A percentile compares a stretch with the other conserved stretches of the same genome.
Conservation (phyloP, 2,797 vertebrate species). For the Sebastes kiyomatsui region DNA sequence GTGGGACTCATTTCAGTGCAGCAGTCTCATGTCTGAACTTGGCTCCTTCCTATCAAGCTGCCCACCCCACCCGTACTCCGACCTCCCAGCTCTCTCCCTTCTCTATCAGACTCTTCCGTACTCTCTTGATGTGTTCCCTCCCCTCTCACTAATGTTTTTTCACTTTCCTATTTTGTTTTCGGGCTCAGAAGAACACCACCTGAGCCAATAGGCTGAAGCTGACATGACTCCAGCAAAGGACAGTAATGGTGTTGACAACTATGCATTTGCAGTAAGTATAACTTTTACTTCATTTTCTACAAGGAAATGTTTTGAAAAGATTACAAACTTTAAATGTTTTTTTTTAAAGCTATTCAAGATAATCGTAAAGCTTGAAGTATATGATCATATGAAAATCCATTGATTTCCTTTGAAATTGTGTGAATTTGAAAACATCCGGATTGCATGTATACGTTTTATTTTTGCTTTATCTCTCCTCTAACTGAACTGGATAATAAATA, state of each 20-base stretch:
- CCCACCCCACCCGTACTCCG: not conserved
- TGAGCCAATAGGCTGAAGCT: constrained; percentile 20
- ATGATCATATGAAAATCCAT: not conserved
- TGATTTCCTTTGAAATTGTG: not conserved
- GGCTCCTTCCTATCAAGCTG: not conserved
- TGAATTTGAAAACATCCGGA: not conserved
- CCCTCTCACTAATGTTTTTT: constrained; percentile 13
- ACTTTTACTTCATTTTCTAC: not conserved
- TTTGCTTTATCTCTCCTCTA: not conserved
- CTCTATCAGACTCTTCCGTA: constrained; percentile 3
- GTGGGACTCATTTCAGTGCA: constrained; percentile 66
- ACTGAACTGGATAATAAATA: not conserved
- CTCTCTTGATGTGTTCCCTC: constrained; percentile 14
- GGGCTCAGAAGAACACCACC: constrained; percentile 13
- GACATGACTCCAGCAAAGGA: constrained; percentile 81
- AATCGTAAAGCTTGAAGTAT: not conserved
- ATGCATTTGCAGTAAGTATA: constrained; percentile 86
- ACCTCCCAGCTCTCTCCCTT: not conserved
- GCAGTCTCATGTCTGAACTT: constrained; percentile 64
- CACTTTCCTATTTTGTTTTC: constrained; percentile 27
- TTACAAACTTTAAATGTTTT: not conserved
- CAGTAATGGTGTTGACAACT: constrained; percentile 81
- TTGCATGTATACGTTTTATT: not conserved
- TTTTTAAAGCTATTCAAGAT: not conserved
- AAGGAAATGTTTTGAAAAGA: not conserved